phyloP scores from a whole-genome alignment of 2,113 vertebrate species.

The Mus musculus region DNA sequence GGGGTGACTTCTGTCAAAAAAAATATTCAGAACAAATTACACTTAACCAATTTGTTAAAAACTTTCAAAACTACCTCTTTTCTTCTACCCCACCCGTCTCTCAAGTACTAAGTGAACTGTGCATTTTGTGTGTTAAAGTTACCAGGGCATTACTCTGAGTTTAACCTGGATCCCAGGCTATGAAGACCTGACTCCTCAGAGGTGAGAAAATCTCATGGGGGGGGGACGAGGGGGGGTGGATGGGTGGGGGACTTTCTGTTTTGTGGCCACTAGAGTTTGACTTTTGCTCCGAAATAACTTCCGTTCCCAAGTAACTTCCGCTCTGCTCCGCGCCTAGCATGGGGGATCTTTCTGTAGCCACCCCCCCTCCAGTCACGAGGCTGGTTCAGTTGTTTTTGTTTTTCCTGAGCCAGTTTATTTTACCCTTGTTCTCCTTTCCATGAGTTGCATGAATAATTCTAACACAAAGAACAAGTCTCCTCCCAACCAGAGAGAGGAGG shows the following conservation, averaged over 20 bases:
- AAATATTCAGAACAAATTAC: slow-evolving; percentile 78
- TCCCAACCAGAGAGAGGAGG: not conserved
- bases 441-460: slow-evolving; percentile 56
- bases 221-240: too few relatives aligned
- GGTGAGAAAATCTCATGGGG: not conserved
- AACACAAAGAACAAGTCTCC: slow-evolving; percentile 55
- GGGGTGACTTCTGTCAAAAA: slow-evolving; percentile 80
- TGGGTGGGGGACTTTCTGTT: not conserved
- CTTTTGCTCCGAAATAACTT: slow-evolving; percentile 40
- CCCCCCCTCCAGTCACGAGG: slow-evolving; percentile 60
- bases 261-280: slow-evolving; percentile 26
- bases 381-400: not conserved
- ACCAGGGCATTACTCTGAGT: not conserved
- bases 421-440: slow-evolving; percentile 33
- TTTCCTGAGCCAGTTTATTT: slow-evolving; percentile 48
- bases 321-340: not conserved
- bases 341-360: slow-evolving; percentile 21
- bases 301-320: slow-evolving; percentile 15
- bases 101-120: slow-evolving; percentile 40
- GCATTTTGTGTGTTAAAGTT: slow-evolving; percentile 38
- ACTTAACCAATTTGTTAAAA: slow-evolving; percentile 74
- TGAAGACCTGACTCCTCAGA: not conserved
- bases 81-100: not conserved
- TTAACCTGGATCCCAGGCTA: slow-evolving; percentile 5
- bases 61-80: slow-evolving; percentile 45